Base-by-base conservation (phyloP, 2,797 vertebrate genomes). In the Astyanax mexicanus region DNA sequence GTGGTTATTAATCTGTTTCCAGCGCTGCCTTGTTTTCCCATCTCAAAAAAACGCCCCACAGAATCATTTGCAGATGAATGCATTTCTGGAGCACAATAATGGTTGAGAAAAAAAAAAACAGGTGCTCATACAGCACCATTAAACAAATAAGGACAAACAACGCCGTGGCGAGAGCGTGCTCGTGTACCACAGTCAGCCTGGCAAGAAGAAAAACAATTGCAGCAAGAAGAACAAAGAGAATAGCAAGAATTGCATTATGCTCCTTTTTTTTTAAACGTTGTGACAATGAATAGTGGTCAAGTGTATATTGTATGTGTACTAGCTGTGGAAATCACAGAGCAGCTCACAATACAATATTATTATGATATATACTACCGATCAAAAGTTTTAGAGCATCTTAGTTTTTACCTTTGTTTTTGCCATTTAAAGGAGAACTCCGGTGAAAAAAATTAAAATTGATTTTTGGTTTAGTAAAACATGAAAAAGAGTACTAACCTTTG, bases 61-160 rank as follows among this genome's bases (percentile, higher is more conserved):
- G 8, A 75, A 78, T 79, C 8, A 81, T 81, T 85, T 81, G 54
- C 72, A 81, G 81, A 64, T 78, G 2, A 86, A 74, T 83, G 72
- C 62, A 68, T 84, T 83, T 86, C 54, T 77, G 54, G 73, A 77
- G 64, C 72, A 80, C 78, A 81, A 66, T 52, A 42, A 72, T 45
- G 38, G 25, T 35, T n/a, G n/a, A n/a, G n/a, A n/a, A n/a, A n/a
- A 57, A 73, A 69, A 37, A 58, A 17, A 58, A 32, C 23, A 57
- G 29, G 9, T 3, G 4, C 40, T 51, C 44, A 7, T 64, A 69
- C 69, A 74, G 58, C 57, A 17, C 38, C 13, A 42, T 72, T 70
- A 61, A 17, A 42, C 25, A 44, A 76, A 72, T 45, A 69, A 62
- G 42, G n/a, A 64, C 19, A 57, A 51, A 32, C 32, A 35, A 1